A percentile compares a stretch with the other conserved stretches of the same genome.
Evolutionary conservation across 1,140 invertebrate species (phyloP).

Genomic region (Diabrotica virgifera): DNA sequence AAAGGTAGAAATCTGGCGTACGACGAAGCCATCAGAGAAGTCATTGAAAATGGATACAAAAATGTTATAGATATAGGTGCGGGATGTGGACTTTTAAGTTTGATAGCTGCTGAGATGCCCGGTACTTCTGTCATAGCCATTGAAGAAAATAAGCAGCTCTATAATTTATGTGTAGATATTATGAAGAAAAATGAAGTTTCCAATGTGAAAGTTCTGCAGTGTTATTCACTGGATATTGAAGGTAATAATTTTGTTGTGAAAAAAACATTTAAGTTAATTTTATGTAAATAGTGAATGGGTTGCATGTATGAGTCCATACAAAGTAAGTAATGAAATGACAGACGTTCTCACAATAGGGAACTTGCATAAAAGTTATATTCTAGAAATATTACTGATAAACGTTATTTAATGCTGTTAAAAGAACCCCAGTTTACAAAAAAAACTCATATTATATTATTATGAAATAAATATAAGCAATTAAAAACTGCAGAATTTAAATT

Average conservation of each 20-base stretch:
- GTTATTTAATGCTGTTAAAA: too few relatives aligned
- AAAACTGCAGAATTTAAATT: too few relatives aligned
- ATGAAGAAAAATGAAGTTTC: constrained; percentile 52
- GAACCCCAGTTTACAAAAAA: too few relatives aligned
- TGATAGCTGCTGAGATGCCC: constrained; percentile 60
- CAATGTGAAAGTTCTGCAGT: constrained; percentile 51
- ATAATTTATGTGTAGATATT: constrained; percentile 57
- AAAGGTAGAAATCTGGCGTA: constrained; percentile 63
- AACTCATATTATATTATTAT: too few relatives aligned
- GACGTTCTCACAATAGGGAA: too few relatives aligned
- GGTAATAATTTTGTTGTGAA: constrained; percentile 9
- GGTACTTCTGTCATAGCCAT: constrained; percentile 61
- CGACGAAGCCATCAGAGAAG: constrained; percentile 59
- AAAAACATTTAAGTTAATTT: too few relatives aligned
- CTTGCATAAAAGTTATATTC: too few relatives aligned
- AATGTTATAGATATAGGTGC: constrained; percentile 71
- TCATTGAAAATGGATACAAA: constrained; percentile 49
- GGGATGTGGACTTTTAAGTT: constrained; percentile 67
- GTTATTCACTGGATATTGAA: constrained; percentile 54
- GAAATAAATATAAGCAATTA: too few relatives aligned
- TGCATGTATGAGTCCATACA: too few relatives aligned
- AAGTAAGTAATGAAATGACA: too few relatives aligned
- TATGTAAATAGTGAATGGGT: too few relatives aligned
- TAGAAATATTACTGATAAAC: too few relatives aligned
- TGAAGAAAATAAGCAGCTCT: constrained; percentile 64